Conservation (phyloP, 1,140 invertebrate species). For the Aplysia californica region DNA sequence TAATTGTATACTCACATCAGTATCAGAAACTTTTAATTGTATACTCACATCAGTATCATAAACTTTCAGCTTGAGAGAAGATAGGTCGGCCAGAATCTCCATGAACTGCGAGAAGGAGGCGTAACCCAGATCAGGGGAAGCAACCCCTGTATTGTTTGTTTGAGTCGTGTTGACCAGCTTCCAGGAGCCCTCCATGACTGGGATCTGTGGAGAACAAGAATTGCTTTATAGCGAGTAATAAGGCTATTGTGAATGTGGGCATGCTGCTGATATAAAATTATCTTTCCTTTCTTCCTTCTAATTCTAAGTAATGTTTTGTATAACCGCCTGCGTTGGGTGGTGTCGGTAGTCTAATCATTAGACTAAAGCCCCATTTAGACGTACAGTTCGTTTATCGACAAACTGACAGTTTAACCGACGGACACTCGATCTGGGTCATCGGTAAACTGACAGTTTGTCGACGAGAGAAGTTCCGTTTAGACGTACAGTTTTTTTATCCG, state of each 20-base stretch:
- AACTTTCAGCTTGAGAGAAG: neutral
- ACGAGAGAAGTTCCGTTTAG: no score
- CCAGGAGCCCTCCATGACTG: neutral
- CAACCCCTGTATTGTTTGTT: neutral
- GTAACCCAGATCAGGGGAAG: neutral
- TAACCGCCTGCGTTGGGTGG: no score
- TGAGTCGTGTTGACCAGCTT: neutral
- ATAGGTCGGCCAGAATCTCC: neutral
- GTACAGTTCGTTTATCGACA: no score
- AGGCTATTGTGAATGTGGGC: neutral
- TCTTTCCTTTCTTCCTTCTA: neutral
- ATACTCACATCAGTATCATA: slow-evolving; percentile 6
- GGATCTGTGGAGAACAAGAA: slow-evolving; percentile 11
- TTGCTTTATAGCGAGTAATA: neutral
- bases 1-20: neutral
- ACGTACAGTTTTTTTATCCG: no score
- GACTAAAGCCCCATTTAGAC: no score
- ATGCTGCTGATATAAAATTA: neutral
- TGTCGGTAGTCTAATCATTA: no score
- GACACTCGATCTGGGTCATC: no score
- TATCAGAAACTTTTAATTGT: neutral
- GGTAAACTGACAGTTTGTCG: no score
- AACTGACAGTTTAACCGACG: no score
- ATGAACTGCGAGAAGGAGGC: neutral
- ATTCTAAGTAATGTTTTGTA: no score